These are phyloP conservation scores for Galleria mellonella DNA, from an alignment of 1,140 invertebrate genomes.

Conservation along the genomic window DNA sequence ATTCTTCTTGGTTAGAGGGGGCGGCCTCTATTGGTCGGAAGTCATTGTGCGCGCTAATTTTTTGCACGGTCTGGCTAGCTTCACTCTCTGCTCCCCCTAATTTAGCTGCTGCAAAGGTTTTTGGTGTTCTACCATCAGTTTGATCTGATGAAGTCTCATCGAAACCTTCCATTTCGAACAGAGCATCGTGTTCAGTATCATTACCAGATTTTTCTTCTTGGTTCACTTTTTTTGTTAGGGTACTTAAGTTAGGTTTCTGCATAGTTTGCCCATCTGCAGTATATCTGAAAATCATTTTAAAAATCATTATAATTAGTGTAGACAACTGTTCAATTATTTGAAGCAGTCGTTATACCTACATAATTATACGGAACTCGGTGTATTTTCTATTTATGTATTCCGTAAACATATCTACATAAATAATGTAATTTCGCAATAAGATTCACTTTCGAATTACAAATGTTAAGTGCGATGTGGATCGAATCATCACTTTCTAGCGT, in stretches of 20 bases:
- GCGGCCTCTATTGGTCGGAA: conserved; percentile 74
- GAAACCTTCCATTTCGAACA: conserved; percentile 81
- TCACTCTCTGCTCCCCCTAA: conserved; percentile 57
- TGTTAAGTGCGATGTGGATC: conserved; percentile 2
- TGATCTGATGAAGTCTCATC: conserved; percentile 62
- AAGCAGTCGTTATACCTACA: no score
- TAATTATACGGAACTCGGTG: no score
- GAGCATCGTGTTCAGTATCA: conserved; percentile 74
- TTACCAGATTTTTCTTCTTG: conserved; percentile 52
- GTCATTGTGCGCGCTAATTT: conserved; percentile 77
- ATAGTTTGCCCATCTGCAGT: conserved; percentile 66
- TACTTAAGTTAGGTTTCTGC: conserved; percentile 66
- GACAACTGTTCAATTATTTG: no score
- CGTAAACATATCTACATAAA: conserved; percentile 2
- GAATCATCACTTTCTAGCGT: conserved; percentile 7
- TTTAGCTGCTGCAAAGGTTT: conserved; percentile 63
- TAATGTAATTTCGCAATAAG: conserved; percentile 11
- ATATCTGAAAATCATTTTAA: conserved; percentile 42
- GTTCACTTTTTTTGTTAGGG: conserved; percentile 53
- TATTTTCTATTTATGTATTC: no score
- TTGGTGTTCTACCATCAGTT: conserved; percentile 46
- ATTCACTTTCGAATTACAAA: conserved; percentile 25
- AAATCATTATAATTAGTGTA: not conserved
- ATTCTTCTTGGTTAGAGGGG: conserved; percentile 54
- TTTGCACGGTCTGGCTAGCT: conserved; percentile 64